Percentiles rank a stretch among this genome's conserved stretches.
These are phyloP conservation scores for Uloborus diversus DNA, from an alignment of 1,140 invertebrate species.

Conservation along the genomic window DNA sequence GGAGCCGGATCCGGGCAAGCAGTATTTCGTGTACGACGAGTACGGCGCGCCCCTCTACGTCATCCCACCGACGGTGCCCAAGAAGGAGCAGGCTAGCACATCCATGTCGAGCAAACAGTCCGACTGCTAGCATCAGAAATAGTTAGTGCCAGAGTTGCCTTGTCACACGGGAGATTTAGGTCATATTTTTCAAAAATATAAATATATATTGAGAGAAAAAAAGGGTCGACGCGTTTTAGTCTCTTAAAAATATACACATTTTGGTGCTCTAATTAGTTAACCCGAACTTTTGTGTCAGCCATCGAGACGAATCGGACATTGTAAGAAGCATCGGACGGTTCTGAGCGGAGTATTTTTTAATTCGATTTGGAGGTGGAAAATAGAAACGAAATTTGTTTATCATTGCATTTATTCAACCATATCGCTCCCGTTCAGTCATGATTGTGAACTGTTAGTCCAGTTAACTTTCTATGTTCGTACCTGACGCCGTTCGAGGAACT, in stretches of 20 bases:
- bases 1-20: conserved; percentile 55
- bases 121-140: conserved; percentile 50
- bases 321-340: neutral
- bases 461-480: conserved; percentile 52
- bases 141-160: conserved; percentile 54
- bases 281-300: no score
- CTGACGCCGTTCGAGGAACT: conserved; percentile 36
- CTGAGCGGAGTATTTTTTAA: conserved; percentile 48
- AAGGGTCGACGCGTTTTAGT: conserved; percentile 36
- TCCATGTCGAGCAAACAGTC: conserved; percentile 54
- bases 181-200: conserved; percentile 50
- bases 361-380: neutral
- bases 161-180: conserved; percentile 47
- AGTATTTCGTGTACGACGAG: conserved; percentile 62
- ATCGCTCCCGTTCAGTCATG: conserved; percentile 48
- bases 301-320: no score
- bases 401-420: conserved; percentile 56
- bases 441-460: conserved; percentile 51
- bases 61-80: conserved; percentile 39
- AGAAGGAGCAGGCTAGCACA: conserved; percentile 26
- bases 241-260: conserved; percentile 50
- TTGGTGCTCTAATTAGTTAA: conserved; percentile 48
- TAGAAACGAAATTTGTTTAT: conserved; percentile 38
- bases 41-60: conserved; percentile 58
- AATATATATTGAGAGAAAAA: conserved; percentile 11